Percentiles rank a stretch among this genome's conserved stretches.
These are phyloP conservation scores for Xyrichtys novacula DNA, from an alignment of 2,797 vertebrate genomes.

Conservation along the genomic window DNA sequence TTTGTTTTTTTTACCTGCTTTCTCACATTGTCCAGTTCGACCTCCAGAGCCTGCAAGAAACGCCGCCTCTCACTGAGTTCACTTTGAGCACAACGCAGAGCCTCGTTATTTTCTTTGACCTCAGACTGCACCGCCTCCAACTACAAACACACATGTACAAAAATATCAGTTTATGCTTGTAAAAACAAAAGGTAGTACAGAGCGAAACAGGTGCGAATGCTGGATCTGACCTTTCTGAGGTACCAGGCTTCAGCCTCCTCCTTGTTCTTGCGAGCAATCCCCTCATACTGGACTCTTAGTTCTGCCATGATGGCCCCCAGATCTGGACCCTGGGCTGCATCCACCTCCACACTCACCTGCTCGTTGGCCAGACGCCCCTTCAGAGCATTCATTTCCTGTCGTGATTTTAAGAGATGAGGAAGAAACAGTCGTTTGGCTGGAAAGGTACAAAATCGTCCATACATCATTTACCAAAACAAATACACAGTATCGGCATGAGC, in stretches of 20 bases:
- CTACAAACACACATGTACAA: constrained; percentile 61
- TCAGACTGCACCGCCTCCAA: constrained; percentile 83
- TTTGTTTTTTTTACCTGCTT: constrained; percentile 79
- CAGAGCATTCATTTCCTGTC: constrained; percentile 80
- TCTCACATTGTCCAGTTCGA: constrained; percentile 84
- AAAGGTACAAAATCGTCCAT: neutral
- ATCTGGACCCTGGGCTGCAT: constrained; percentile 85
- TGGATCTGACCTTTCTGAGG: constrained; percentile 83
- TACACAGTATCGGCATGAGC: too few relatives aligned
- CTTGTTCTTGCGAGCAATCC: constrained; percentile 87
- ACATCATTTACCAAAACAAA: too few relatives aligned
- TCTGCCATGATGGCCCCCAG: constrained; percentile 84
- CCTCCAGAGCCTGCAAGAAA: constrained; percentile 86
- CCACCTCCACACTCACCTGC: constrained; percentile 87
- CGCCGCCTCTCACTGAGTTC: constrained; percentile 84
- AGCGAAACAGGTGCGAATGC: neutral
- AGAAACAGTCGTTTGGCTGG: too few relatives aligned
- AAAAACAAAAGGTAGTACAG: neutral
- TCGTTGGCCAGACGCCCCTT: constrained; percentile 79
- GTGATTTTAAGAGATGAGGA: neutral
- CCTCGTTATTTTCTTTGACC: constrained; percentile 85
- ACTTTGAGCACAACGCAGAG: constrained; percentile 79
- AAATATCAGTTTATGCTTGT: neutral
- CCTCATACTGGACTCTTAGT: constrained; percentile 87
- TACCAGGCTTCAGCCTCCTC: constrained; percentile 88